Base-by-base conservation (phyloP, 2,888 invertebrate species). In the Drosophila kuntzei region DNA sequence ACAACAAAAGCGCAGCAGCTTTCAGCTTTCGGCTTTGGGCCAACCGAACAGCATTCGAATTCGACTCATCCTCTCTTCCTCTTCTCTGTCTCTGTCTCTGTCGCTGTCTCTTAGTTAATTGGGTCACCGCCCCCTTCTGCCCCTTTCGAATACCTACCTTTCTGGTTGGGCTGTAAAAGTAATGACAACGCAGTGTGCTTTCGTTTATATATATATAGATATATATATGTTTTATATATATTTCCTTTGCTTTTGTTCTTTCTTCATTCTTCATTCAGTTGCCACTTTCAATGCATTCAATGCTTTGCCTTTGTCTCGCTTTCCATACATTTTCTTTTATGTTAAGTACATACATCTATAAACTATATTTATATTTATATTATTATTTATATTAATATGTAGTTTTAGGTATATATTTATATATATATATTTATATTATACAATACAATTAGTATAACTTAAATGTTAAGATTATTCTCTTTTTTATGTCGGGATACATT, bases 281-380 rank as follows among this genome's bases (percentile, higher is more conserved):
- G 73, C 63, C 51, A 59, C 44, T 36, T 58, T 44, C 80, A 66
- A 59, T 78, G 81, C 87, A 87, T 82, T 82, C 85, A 87, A 84
- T 83, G 82, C 85, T 55, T 53, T 59, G 81, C 81, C 75, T 71
- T 75, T 25, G 18, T 51, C 41, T 51, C 54, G 37, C 16, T 29
- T 12, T 55, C 29, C 53, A 36, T 51, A 44, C 34, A 49, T 41
- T 41, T 59, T 22, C 44, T 49, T 63, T 77, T 68, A 87, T 79
- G 85, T 77, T 68, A 87, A 81, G 85, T 82, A 62, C 75, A 78
- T 81, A 80, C 78, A 87, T 75, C 79, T 82, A 83, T 76, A 69
- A 61, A 59, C 57, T 76, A 76, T 51, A 49, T 59, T 60, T 61
- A 59, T 65, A 76, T 72, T 63, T 66, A 50, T 60, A 55, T 49